Conservation (phyloP, 2,888 invertebrate species). For the Drosophila nr. fundita region DNA sequence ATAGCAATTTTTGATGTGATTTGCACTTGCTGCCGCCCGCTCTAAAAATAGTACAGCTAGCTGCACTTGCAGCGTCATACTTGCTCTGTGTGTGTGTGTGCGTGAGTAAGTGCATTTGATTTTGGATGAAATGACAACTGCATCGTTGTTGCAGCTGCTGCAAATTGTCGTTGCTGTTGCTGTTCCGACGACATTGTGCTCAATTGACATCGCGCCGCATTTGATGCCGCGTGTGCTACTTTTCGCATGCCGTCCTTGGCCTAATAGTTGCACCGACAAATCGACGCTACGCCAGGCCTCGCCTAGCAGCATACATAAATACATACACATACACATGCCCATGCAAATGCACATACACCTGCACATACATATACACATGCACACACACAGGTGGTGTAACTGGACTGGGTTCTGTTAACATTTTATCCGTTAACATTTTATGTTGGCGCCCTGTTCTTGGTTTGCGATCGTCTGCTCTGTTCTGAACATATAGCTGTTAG, state of each 20-base stretch:
- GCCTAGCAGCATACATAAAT: slow-evolving; percentile 23
- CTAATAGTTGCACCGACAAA: slow-evolving; percentile 59
- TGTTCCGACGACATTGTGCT: slow-evolving; percentile 41
- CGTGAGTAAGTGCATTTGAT: slow-evolving; percentile 44
- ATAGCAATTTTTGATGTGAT: slow-evolving; percentile 61
- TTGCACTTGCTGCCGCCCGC: slow-evolving; percentile 47
- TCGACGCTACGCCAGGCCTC: slow-evolving; percentile 37
- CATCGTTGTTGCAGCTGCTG: slow-evolving; percentile 8
- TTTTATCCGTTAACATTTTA: neutral
- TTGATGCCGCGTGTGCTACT: slow-evolving; percentile 58
- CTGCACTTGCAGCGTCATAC: slow-evolving; percentile 21
- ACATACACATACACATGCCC: neutral
- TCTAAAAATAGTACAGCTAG: slow-evolving; percentile 56
- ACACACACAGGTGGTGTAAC: slow-evolving; percentile 12
- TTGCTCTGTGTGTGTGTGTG: slow-evolving; percentile 12
- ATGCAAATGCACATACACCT: neutral
- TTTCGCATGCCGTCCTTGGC: slow-evolving; percentile 70
- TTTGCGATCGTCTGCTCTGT: slow-evolving; percentile 44
- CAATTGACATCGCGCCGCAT: slow-evolving; percentile 52
- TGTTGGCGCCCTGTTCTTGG: neutral
- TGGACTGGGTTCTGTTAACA: slow-evolving; percentile 36
- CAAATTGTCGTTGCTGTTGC: slow-evolving; percentile 10
- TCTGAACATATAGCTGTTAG: slow-evolving; percentile 29
- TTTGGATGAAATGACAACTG: slow-evolving; percentile 53
- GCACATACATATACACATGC: slow-evolving; percentile 10